Evolutionary conservation across 2,888 invertebrate genomes (phyloP), one percentile per base, ranked within the genome.

Genomic region (Flexamia atlantica): DNA sequence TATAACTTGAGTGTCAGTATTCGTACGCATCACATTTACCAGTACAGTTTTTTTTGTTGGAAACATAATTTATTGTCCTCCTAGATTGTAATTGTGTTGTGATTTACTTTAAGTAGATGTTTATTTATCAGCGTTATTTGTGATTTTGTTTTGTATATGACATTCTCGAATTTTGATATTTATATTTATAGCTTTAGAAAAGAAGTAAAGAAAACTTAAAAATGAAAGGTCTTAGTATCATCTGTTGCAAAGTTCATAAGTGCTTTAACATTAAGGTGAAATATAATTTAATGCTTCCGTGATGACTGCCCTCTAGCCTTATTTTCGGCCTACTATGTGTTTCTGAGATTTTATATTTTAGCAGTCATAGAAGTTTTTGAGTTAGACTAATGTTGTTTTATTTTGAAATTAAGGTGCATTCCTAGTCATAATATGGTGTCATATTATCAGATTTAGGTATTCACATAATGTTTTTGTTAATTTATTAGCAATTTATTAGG

Each of bases 271-370:
- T 64, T 64, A 64, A 64, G 64, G 30, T 28, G 3, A 64, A 28
- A 4, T 64, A 70, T 70, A 36, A 70, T 70, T 70, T 70, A 20
- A 70, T 20, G 70, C 70, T 70, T 70, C n/a, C 40, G 46, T 50
- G 12, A 46, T 50, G 28, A 64, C 64, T 64, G 28, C 64, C 64
- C 30, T 28, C 23, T 28, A 14, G 76, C 76, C 76, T 76, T 76
- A 76, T 76, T 76, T 76, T 46, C 76, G 76, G 76, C 76, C 76
- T 76, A 72, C 68, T 14, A 64, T 28, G 28, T 28, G 28, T 64
- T 64, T 64, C 25, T 14, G 28, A 30, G 14, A 64, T 30, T 64
- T 64, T 64, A 17, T 28, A 64, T 30, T 64, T 14, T 30, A 64
- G 30, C 28, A 64, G 3, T 30, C 30, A 64, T 17, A 25, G 3